Percentiles rank a stretch among this genome's conserved stretches.
phyloP scores from a whole-genome alignment of 1,140 invertebrate genomes.

The Papilio machaon region DNA sequence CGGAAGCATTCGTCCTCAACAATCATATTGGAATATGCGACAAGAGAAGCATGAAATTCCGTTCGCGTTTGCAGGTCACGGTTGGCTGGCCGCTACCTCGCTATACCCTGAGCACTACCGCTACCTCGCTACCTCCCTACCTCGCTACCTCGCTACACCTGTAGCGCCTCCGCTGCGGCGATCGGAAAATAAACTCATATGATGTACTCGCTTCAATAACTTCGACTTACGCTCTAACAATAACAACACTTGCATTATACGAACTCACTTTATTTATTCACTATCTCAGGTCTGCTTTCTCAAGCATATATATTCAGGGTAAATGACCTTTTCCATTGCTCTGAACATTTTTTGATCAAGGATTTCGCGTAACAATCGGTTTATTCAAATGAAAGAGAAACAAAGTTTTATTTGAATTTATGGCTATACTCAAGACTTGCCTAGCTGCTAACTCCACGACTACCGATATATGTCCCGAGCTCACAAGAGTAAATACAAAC shows the following conservation, averaged over 20 bases:
- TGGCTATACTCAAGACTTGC: neutral
- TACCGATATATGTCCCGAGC: neutral
- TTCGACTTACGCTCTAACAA: slow-evolving; percentile 3
- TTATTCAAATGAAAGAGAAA: neutral
- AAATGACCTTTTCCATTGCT: neutral
- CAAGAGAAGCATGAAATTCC: slow-evolving; percentile 20
- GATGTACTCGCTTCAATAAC: slow-evolving; percentile 1
- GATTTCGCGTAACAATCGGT: neutral
- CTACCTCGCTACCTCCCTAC: neutral
- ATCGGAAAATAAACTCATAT: slow-evolving; percentile 18
- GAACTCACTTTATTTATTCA: neutral
- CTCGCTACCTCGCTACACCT: neutral
- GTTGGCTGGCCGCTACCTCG: slow-evolving; percentile 18
- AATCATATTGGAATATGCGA: slow-evolving; percentile 21
- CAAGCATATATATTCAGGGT: neutral
- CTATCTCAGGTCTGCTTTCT: neutral
- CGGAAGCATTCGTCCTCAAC: neutral
- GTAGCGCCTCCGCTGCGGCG: slow-evolving; percentile 11
- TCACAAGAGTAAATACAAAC: neutral
- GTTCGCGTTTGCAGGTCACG: slow-evolving; percentile 19
- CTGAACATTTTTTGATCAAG: neutral
- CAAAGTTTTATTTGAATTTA: neutral
- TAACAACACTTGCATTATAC: neutral
- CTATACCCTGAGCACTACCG: neutral
- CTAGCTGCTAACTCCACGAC: neutral